Conservation (phyloP, 2,888 invertebrate species). For the Chalcosyrphus nemorum region DNA sequence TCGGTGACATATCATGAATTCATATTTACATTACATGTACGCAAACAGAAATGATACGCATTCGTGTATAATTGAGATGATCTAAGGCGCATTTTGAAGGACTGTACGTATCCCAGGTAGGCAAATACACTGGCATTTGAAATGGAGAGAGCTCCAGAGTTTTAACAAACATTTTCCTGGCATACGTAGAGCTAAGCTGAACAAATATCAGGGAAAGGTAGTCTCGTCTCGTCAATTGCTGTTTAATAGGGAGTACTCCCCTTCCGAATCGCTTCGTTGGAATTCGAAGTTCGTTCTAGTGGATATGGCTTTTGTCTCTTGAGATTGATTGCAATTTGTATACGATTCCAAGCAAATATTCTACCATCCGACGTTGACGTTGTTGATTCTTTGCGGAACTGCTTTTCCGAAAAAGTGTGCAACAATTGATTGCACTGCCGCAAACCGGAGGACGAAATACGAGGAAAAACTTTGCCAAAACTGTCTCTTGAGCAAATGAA, state of each 20-base stretch:
- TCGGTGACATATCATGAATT: conserved; percentile 65
- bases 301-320: too few relatives aligned
- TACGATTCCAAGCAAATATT: too few relatives aligned
- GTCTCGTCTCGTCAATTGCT: not conserved
- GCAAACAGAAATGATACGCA: conserved; percentile 68
- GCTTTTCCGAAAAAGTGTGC: too few relatives aligned
- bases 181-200: not conserved
- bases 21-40: conserved; percentile 58
- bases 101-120: not conserved
- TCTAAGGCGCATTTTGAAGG: conserved; percentile 43
- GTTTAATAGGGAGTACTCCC: not conserved
- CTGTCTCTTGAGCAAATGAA: too few relatives aligned
- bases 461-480: too few relatives aligned
- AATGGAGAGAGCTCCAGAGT: not conserved
- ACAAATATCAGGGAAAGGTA: not conserved
- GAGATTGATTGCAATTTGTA: too few relatives aligned
- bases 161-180: conserved; percentile 1
- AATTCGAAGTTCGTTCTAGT: too few relatives aligned
- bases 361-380: too few relatives aligned
- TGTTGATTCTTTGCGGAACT: too few relatives aligned
- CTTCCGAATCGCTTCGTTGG: too few relatives aligned
- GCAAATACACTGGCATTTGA: conserved; percentile 25
- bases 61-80: conserved; percentile 70
- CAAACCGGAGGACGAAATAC: too few relatives aligned
- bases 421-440: too few relatives aligned